Conservation (phyloP, 1,140 invertebrate species). For the Diabrotica virgifera region DNA sequence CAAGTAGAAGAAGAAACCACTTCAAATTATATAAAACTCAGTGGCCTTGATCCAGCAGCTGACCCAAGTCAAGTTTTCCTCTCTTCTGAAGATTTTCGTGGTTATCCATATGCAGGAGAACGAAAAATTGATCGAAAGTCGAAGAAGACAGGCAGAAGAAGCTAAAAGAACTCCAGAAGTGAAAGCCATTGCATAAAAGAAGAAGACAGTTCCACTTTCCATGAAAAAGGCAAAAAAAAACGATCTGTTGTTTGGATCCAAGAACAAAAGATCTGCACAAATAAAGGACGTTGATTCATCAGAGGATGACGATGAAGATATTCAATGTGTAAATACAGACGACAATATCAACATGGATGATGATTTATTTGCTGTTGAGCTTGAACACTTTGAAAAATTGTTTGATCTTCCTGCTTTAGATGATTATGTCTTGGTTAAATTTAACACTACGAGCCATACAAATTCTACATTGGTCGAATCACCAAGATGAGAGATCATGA, state of each 20-base stretch:
- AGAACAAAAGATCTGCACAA: no score
- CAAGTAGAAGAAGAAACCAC: no score
- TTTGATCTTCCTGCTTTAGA: slow-evolving; percentile 8
- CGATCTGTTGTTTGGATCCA: not conserved
- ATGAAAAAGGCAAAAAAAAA: not conserved
- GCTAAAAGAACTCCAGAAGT: no score
- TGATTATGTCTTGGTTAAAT: no score
- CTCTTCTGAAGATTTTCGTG: not conserved
- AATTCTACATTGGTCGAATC: not conserved
- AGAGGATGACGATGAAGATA: slow-evolving; percentile 13
- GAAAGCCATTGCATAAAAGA: not conserved
- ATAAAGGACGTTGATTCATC: not conserved
- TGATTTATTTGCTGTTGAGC: slow-evolving; percentile 10
- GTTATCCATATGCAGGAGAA: not conserved
- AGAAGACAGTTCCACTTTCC: no score
- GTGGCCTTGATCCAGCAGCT: not conserved
- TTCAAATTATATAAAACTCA: no score
- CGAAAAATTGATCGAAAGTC: no score
- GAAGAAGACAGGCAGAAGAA: no score
- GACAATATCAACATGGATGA: slow-evolving; percentile 13
- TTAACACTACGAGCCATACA: slow-evolving; percentile 2
- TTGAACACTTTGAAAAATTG: slow-evolving; percentile 4
- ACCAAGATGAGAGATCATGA: slow-evolving; percentile 1
- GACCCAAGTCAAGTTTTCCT: not conserved
- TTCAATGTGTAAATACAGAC: slow-evolving; percentile 6